phyloP scores from a whole-genome alignment of 2,888 invertebrate species.

The Oscheius sp. region DNA sequence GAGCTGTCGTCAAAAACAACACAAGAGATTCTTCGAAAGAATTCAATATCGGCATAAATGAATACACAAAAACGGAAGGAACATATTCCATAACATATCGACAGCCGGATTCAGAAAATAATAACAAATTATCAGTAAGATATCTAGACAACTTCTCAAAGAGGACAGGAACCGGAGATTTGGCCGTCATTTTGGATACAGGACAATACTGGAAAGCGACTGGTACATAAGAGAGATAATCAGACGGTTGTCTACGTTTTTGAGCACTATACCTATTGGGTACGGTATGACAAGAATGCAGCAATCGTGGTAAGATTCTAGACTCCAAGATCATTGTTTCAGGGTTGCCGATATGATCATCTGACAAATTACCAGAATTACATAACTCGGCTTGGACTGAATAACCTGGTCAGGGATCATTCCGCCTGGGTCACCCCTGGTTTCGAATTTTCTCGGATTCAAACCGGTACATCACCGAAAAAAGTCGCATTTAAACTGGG shows the following conservation, averaged over 20 bases:
- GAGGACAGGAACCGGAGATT: conserved; percentile 40
- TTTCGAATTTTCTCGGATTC: too few relatives aligned
- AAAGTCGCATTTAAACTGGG: too few relatives aligned
- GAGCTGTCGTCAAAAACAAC: conserved; percentile 2
- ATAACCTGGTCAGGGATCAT: conserved; percentile 36
- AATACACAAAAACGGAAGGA: conserved; percentile 48
- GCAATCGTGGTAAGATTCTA: conserved; percentile 21
- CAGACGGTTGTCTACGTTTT: conserved; percentile 44
- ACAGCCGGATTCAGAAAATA: conserved; percentile 36
- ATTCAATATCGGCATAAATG: conserved; percentile 49
- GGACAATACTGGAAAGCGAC: conserved; percentile 42
- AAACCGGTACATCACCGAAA: too few relatives aligned
- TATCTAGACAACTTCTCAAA: not conserved
- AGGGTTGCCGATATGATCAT: conserved; percentile 35
- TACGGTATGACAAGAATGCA: conserved; percentile 1
- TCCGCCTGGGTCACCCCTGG: too few relatives aligned
- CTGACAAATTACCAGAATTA: conserved; percentile 45
- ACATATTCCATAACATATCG: conserved; percentile 40
- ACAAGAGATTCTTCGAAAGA: conserved; percentile 44
- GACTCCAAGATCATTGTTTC: conserved; percentile 1
- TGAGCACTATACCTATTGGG: conserved; percentile 45
- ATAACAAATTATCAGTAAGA: conserved; percentile 17
- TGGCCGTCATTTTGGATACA: conserved; percentile 51
- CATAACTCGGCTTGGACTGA: conserved; percentile 50
- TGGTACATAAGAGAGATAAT: conserved; percentile 47